These are phyloP conservation scores for Scolopax rusticola DNA, from an alignment of 2,797 vertebrate genomes.

Conservation along the genomic window DNA sequence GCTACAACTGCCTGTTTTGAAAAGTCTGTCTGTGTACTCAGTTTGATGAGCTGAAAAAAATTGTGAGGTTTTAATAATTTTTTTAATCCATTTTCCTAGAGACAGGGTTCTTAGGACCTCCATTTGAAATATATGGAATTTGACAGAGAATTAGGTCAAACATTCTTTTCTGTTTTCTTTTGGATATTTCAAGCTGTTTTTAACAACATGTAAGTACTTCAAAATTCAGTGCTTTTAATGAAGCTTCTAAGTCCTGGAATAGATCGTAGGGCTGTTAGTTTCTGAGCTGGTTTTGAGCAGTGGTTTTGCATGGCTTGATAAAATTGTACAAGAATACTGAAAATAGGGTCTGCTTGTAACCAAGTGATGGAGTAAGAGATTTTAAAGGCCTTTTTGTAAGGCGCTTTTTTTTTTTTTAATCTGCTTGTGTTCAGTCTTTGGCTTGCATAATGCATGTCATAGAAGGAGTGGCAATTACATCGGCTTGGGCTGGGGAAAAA, in stretches of 20 bases:
- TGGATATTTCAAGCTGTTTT: conserved; percentile 29
- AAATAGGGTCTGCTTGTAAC: conserved; percentile 10
- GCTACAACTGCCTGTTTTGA: neutral
- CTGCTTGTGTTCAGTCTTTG: conserved; percentile 28
- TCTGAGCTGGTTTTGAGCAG: neutral
- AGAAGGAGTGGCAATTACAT: conserved; percentile 71
- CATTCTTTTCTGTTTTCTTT: conserved; percentile 39
- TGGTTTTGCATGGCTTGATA: neutral
- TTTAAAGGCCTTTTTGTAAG: conserved; percentile 8
- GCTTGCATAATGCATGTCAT: conserved; percentile 35
- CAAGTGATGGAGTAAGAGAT: neutral
- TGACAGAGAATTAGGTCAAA: conserved; percentile 47
- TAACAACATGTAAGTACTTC: neutral
- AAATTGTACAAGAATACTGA: conserved; percentile 12
- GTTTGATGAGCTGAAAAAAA: neutral
- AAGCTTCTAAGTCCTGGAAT: conserved; percentile 5
- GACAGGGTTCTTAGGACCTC: neutral
- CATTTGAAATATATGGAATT: conserved; percentile 6
- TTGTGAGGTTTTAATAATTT: neutral
- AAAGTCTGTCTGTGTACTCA: neutral
- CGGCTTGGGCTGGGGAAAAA: conserved; percentile 62
- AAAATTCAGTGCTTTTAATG: neutral
- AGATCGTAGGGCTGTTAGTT: neutral
- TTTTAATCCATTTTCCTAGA: neutral
- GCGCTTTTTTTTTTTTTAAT: neutral